A percentile compares a stretch with the other conserved stretches of the same genome.
Conservation (phyloP, 2,888 invertebrate species). For the Troides aeacus region DNA sequence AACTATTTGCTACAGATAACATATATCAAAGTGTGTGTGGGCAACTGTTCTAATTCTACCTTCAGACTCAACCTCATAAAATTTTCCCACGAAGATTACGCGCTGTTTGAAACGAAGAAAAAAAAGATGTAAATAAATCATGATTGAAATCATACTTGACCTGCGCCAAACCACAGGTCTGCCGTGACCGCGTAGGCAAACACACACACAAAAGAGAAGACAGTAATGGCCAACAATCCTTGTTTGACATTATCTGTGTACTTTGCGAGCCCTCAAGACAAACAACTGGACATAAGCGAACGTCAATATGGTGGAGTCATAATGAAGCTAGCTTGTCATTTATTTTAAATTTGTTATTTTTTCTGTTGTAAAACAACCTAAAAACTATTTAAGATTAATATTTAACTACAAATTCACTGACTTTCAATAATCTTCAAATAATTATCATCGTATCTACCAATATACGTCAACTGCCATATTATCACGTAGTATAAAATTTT, state of each 20-base stretch:
- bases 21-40: not conserved
- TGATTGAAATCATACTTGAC: slow-evolving; percentile 61
- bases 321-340: slow-evolving; percentile 20
- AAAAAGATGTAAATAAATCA: slow-evolving; percentile 45
- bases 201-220: slow-evolving; percentile 58
- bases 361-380: not conserved
- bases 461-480: no score
- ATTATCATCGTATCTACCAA: no score
- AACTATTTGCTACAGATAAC: no score
- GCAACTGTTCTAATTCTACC: not conserved
- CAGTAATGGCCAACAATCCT: slow-evolving; percentile 54
- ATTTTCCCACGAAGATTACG: slow-evolving; percentile 30
- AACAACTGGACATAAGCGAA: slow-evolving; percentile 35
- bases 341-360: not conserved
- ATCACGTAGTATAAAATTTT: no score
- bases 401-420: not conserved
- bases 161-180: slow-evolving; percentile 69
- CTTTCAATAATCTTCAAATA: no score
- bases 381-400: not conserved
- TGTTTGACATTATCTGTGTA: slow-evolving; percentile 66
- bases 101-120: slow-evolving; percentile 32
- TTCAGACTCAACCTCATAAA: slow-evolving; percentile 28
- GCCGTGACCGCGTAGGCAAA: slow-evolving; percentile 69
- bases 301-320: slow-evolving; percentile 29
- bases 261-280: slow-evolving; percentile 57